Conservation (phyloP, 2,888 invertebrate species). For the Hirtodrosophila trivittata region DNA sequence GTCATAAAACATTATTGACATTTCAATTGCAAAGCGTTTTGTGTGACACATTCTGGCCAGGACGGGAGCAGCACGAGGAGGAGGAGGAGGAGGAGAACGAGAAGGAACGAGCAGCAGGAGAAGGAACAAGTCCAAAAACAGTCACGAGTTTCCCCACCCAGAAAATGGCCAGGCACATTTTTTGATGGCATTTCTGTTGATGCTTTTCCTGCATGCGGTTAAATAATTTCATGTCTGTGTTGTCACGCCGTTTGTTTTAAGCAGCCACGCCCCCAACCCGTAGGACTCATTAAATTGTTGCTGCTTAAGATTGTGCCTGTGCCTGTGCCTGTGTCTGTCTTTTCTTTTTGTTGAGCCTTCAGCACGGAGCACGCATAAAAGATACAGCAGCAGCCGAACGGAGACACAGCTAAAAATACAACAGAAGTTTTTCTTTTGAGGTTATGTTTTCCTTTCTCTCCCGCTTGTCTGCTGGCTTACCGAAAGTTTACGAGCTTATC, state of each 20-base stretch:
- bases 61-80: background rate
- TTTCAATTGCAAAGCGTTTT: constrained; percentile 71
- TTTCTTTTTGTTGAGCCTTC: constrained; percentile 35
- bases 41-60: constrained; percentile 36
- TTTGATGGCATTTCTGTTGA: constrained; percentile 16
- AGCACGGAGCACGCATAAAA: constrained; percentile 65
- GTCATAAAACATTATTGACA: constrained; percentile 77
- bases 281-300: constrained; percentile 59
- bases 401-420: constrained; percentile 42
- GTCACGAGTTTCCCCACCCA: constrained; percentile 1
- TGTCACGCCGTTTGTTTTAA: constrained; percentile 53
- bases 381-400: constrained; percentile 49
- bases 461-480: constrained; percentile 27
- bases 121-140: background rate
- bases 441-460: constrained; percentile 17
- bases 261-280: constrained; percentile 12
- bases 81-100: background rate
- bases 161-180: background rate
- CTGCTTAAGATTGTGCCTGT: constrained; percentile 36
- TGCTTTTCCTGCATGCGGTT: constrained; percentile 15
- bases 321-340: no score
- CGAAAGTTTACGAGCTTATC: constrained; percentile 75
- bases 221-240: constrained; percentile 51
- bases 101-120: background rate
- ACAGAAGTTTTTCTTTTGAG: constrained; percentile 44